A percentile compares a stretch with the other conserved stretches of the same genome.
Conservation (phyloP, 2,113 vertebrate genomes). For the Anas platyrhynchos region DNA sequence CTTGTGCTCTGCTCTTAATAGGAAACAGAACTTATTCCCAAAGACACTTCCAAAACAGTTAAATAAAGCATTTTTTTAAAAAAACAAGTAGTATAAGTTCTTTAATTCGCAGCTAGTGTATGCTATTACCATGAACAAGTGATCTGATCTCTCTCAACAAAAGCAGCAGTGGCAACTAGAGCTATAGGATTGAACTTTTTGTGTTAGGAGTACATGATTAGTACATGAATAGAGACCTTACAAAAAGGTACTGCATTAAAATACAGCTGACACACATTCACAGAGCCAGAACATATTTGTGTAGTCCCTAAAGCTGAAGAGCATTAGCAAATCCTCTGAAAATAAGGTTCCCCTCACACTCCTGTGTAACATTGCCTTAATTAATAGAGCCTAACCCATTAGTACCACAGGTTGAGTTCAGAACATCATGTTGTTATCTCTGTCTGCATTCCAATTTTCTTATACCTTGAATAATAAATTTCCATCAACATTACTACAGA, state of each 20-base stretch:
- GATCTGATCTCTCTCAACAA: background rate
- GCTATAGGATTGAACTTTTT: background rate
- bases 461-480: background rate
- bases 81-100: background rate
- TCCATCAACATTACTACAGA: rapidly evolving
- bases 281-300: rapidly evolving
- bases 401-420: background rate
- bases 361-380: rapidly evolving
- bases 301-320: background rate
- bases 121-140: rapidly evolving
- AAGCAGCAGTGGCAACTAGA: background rate
- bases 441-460: background rate
- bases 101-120: background rate
- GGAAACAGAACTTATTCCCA: background rate
- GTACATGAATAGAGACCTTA: background rate
- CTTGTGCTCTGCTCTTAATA: background rate
- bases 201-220: background rate
- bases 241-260: background rate
- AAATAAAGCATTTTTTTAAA: background rate
- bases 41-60: background rate
- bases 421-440: rapidly evolving
- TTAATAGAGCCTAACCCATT: background rate
- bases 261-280: background rate
- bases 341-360: too few relatives aligned
- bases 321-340: background rate